Evolutionary conservation across 2,113 vertebrate genomes (phyloP), one percentile per base, ranked within the genome.

Genomic region (Elephantulus edwardii): DNA sequence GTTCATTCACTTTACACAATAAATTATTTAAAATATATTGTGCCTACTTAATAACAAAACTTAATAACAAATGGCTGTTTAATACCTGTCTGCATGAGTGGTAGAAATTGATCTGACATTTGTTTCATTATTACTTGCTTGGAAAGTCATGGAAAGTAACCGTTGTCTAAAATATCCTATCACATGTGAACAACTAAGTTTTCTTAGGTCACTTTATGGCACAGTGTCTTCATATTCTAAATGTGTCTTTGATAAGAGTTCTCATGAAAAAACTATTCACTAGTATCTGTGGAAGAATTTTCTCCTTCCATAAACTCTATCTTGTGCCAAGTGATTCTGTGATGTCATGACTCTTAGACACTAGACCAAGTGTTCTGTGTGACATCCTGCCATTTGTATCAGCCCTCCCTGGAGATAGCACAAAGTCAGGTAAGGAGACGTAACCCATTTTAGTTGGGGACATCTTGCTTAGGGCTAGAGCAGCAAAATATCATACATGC

Each of bases 161-260:
- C 9, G 52, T n/a, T 56, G 78, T 22, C 30, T 66, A 88, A 81
- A 90, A 77, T 30, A 58, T 7, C n/a, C 20, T 50, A 87, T 40
- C 16, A 79, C 26, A 13, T 68, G 22, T 48, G 6, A 12, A 62
- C 72, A 72, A 74, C 26, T 66, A 79, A 74, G 12, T 83, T 89
- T 89, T 83, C 40, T 86, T 91, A 60, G 38, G 48, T 83, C 48
- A 71, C 4, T 68, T 80, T 66, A 19, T 46, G 33, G 38, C 56
- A 84, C 35, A 82, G 26, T 78, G 62, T 79, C 78, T 85, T 82
- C 60, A 64, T 88, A 10, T 86, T 79, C 33, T 48, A 42, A 64
- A 62, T 66, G 33, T 64, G 42, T 70, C 90, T 83, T 68, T 90
- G 46, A 77, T 78, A 70, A 54, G 1, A 88, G 26, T 78, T 48